Percentiles rank a stretch among this genome's conserved stretches.
phyloP scores from a whole-genome alignment of 2,888 invertebrate species.

The Drosophila fungiperda region DNA sequence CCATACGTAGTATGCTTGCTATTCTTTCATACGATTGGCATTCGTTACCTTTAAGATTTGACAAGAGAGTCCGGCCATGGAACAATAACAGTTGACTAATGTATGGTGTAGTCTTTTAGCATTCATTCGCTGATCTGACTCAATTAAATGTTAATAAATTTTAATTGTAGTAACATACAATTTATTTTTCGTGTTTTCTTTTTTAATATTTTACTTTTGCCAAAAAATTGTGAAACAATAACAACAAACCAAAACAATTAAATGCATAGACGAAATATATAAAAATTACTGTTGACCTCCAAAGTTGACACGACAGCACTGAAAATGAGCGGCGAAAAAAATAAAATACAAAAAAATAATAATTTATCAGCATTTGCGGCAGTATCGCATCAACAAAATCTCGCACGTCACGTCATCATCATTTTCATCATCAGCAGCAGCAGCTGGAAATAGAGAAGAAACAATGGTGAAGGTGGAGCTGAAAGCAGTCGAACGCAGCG shows the following conservation, averaged over 20 bases:
- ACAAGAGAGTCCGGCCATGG: conserved; percentile 10
- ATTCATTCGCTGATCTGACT: conserved; percentile 50
- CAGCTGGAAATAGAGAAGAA: conserved; percentile 13
- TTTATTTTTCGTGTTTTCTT: conserved; percentile 23
- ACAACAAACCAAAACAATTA: conserved; percentile 25
- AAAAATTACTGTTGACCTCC: conserved; percentile 71
- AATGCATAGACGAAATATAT: conserved; percentile 48
- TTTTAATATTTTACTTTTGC: conserved; percentile 35
- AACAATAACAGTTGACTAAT: conserved; percentile 4
- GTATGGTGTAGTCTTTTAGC: conserved; percentile 19
- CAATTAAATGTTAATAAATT: conserved; percentile 76
- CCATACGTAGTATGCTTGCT: background rate
- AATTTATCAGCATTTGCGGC: conserved; percentile 71
- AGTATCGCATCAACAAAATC: conserved; percentile 68
- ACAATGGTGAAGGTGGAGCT: conserved; percentile 7
- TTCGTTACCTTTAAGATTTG: conserved; percentile 5
- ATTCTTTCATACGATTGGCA: conserved; percentile 13
- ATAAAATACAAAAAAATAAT: conserved; percentile 50
- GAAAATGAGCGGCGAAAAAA: conserved; percentile 47
- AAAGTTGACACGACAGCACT: conserved; percentile 77
- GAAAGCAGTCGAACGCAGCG: conserved; percentile 16
- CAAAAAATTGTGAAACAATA: conserved; percentile 23
- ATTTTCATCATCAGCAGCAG: conserved; percentile 19
- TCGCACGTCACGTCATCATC: conserved; percentile 76
- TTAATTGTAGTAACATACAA: conserved; percentile 68